phyloP scores from a whole-genome alignment of 1,140 invertebrate genomes.

The Maconellicoccus hirsutus region DNA sequence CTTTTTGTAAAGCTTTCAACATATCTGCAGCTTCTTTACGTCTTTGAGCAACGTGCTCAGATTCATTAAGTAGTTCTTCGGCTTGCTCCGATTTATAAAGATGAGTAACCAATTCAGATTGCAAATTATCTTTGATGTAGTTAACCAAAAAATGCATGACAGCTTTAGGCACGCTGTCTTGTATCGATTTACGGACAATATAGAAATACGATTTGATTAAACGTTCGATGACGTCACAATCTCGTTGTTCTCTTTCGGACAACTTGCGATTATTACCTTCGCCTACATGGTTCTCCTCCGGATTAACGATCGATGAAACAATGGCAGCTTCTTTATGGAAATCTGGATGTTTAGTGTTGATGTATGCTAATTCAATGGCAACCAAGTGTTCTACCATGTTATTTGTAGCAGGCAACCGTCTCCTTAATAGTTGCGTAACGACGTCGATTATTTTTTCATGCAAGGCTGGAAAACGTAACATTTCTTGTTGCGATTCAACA shows the following conservation, averaged over 20 bases:
- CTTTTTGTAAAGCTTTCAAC: conserved; percentile 83
- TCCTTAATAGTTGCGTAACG: conserved; percentile 47
- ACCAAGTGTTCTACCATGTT: conserved; percentile 54
- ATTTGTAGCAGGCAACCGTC: conserved; percentile 51
- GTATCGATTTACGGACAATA: conserved; percentile 28
- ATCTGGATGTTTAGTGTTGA: conserved; percentile 64
- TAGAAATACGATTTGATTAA: conserved; percentile 29
- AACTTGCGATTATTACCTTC: not conserved
- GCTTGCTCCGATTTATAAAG: conserved; percentile 44
- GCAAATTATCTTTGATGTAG: conserved; percentile 26
- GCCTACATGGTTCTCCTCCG: not conserved
- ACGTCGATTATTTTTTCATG: conserved; percentile 57
- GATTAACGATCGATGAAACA: not conserved
- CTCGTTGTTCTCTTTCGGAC: not conserved
- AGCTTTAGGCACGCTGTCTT: conserved; percentile 30
- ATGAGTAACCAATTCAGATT: conserved; percentile 25
- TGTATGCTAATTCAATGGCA: conserved; percentile 54
- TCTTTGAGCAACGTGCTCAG: conserved; percentile 89
- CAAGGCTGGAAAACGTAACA: conserved; percentile 55
- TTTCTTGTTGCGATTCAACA: conserved; percentile 51
- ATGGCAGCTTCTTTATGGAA: conserved; percentile 23
- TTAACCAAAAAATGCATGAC: conserved; percentile 31
- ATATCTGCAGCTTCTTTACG: conserved; percentile 93
- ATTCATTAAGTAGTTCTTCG: conserved; percentile 85
- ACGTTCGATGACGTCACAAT: conserved; percentile 25